Evolutionary conservation across 2,888 invertebrate species (phyloP), one percentile per base, ranked within the genome.

Genomic region (Subacronicta megacephala): DNA sequence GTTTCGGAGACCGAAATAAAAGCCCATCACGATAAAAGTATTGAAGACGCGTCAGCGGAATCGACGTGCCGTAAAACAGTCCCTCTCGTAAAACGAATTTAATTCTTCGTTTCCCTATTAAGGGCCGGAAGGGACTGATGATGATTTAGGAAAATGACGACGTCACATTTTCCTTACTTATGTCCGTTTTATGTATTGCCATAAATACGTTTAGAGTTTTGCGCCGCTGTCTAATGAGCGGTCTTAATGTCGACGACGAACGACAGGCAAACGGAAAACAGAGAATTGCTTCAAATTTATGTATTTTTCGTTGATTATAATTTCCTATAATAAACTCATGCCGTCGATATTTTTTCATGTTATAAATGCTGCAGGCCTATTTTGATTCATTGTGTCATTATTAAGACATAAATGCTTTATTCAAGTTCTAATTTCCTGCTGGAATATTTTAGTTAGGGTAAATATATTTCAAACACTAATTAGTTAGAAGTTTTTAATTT

Each of bases 21-120:
- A 77, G 75, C 75, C 68, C 77, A 75, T 80, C 73, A 59, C 60
- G 64, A 58, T 61, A 52, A 62, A 64, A 68, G 72, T 72, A 81
- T 78, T 65, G 73, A 51, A 69, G 76, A 55, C 66, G 66, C 71
- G 82, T 84, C 84, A 82, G 83, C 78, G 61, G 70, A 61, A 51
- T 72, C 68, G 74, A 58, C 52, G 60, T 65, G 62, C 76, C 83
- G 77, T 82, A 80, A 80, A 84, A 81, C 76, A 71, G 80, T 73
- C 75, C 78, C 74, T 62, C 75, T 83, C 83, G 78, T 79, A 79
- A 82, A 84, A 78, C 72, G 75, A 80, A 77, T 81, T 81, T 81
- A 83, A 84, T 83, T 80, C 78, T 75, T 77, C 78, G 77, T 75
- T 78, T 75, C 78, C 72, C 73, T 73, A 74, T 76, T 71, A 77